These are phyloP conservation scores for Candoia aspera DNA, from an alignment of 2,113 vertebrate species.

Conservation along the genomic window DNA sequence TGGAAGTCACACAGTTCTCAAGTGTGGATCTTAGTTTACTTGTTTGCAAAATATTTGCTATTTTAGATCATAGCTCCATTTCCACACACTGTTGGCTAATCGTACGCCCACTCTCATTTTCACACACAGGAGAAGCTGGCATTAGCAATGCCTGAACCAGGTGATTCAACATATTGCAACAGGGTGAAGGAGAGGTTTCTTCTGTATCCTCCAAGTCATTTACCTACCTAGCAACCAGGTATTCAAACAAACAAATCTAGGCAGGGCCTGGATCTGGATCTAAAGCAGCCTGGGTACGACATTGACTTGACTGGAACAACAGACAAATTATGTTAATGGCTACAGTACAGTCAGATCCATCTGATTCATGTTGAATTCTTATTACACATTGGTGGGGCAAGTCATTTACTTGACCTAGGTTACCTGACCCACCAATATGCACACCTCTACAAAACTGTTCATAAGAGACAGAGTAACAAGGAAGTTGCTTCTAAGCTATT, in stretches of 20 bases:
- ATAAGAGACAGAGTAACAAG: background rate
- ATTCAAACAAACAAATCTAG: constrained; percentile 25
- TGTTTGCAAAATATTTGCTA: background rate
- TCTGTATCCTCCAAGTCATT: background rate
- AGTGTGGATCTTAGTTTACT: background rate
- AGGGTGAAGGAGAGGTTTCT: background rate
- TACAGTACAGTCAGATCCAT: background rate
- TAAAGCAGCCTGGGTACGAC: background rate
- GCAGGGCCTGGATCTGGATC: background rate
- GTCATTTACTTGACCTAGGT: background rate
- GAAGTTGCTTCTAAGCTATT: background rate
- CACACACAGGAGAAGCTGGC: background rate
- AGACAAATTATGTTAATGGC: background rate
- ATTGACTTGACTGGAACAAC: background rate
- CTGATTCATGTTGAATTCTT: background rate
- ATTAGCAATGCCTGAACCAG: background rate
- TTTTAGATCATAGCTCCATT: background rate
- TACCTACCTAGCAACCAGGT: constrained; percentile 29
- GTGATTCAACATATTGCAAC: constrained; percentile 22
- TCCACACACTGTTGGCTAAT: background rate
- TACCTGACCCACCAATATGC: background rate
- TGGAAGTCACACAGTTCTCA: background rate
- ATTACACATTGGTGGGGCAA: background rate
- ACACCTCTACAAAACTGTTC: background rate
- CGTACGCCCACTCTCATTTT: background rate